Evolutionary conservation across 30 jellyfish, hydroid and myxozoan species (phyloP), one percentile per base, ranked within the genome.

Genomic region (Sanderia malayensis): DNA sequence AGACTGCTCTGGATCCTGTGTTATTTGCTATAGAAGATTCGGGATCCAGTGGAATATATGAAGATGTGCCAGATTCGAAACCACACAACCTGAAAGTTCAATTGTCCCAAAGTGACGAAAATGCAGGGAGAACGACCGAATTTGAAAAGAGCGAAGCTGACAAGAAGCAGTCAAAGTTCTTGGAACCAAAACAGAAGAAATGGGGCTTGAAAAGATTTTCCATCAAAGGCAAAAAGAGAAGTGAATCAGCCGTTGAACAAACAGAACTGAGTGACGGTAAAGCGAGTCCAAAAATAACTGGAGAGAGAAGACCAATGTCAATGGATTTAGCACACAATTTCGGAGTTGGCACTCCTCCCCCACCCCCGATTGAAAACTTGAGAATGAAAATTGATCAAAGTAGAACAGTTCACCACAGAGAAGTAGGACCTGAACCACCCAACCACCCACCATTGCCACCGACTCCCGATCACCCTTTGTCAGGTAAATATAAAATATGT

Each of bases 41-140:
- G 17, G 93, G 93, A 0, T 85, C 84, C 0, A 80, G 93, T 45
- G 93, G 93, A 26, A 61, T 80, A 4, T 80, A 80, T 52, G 93
- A 70, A 61, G 82, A 46, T 69, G 93, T 81, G 13, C 61, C 71
- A 0, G 93, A 81, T 17, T 26, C 58, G 7, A 33, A 61, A 21
- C 64, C 8, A 18, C 11, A 49, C 1, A 28, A 25, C 58, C 8
- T 25, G n/a, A 52, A 53, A 15, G 62, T 21, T 4, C 33, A 10
- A 0, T 24, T 21, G 1, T 29, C 57, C 11, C 3, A 9, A 18
- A 19, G 23, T 22, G 74, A 49, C 20, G 25, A 17, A 18, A 26
- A n/a, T 23, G 59, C 21, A 10, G 15, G 31, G 7, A 61, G 22
- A 59, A n/a, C 1, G 3, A n/a, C n/a, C n/a, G n/a, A n/a, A n/a